Evolutionary conservation across 2,888 invertebrate genomes (phyloP).

Genomic region (Ametastegia equiseti): DNA sequence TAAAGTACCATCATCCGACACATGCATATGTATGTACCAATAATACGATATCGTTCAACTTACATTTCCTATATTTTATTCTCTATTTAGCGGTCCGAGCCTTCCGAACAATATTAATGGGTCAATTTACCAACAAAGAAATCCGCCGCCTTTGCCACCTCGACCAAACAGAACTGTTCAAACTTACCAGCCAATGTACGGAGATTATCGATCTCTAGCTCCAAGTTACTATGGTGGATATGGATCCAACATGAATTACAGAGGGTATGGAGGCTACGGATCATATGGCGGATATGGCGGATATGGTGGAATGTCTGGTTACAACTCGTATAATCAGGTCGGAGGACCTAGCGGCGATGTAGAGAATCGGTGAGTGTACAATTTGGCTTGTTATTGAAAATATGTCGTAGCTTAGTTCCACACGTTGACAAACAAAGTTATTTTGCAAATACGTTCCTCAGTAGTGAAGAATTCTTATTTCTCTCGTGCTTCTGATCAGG

Average conservation of each 20-base stretch:
- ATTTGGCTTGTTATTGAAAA: not conserved
- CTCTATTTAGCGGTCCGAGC: constrained; percentile 9
- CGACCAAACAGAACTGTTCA: constrained; percentile 58
- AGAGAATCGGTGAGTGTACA: constrained; percentile 79
- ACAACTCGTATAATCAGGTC: constrained; percentile 60
- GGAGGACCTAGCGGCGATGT: constrained; percentile 77
- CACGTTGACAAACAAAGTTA: not conserved
- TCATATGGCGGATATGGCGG: constrained; percentile 70
- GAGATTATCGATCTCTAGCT: constrained; percentile 58
- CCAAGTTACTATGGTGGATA: constrained; percentile 65
- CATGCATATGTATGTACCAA: not conserved
- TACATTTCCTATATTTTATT: not conserved
- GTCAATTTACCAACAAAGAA: constrained; percentile 40
- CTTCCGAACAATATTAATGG: constrained; percentile 14
- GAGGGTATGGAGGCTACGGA: constrained; percentile 74
- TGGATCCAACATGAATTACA: constrained; percentile 66
- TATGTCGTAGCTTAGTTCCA: not conserved
- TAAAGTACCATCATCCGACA: not conserved
- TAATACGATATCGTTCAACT: not conserved
- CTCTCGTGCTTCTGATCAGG: constrained; percentile 73
- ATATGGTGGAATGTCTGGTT: constrained; percentile 57
- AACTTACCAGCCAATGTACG: constrained; percentile 60
- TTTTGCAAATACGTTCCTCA: not conserved
- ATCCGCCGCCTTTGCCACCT: constrained; percentile 70
- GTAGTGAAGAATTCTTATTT: constrained; percentile 4